Evolutionary conservation across 1,140 invertebrate species (phyloP), one percentile per base, ranked within the genome.

Genomic region (Drosophila virilis): DNA sequence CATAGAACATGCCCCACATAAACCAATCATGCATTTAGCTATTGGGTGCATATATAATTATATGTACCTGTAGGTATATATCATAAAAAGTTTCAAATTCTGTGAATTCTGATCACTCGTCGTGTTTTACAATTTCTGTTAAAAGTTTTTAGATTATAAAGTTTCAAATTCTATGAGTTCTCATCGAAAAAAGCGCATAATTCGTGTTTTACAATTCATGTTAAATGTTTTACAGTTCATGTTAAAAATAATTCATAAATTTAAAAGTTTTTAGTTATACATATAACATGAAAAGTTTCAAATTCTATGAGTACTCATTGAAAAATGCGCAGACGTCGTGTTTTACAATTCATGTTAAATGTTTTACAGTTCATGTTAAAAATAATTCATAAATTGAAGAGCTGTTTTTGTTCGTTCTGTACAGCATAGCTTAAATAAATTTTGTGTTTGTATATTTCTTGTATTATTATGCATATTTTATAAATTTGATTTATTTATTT

Each of bases 311-410:
- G 6, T 45, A 22, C 17, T n/a, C n/a, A 40, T 43, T 10, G 8
- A 6, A 66, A 1, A 71, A 77, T 74, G 59, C 59, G 80, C 64
- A 85, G 78, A 74, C 80, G 80, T 80, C 51, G 65, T 42, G 58
- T 62, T 46, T 57, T 33, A 43, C 12, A 35, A 37, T 40, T 58
- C 33, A 54, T 42, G 40, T 45, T 57, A 54, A 54, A 54, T 50
- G 8, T 13, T 33, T 13, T 51, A 37, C n/a, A 35, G 32, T 40
- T 42, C 54, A 57, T 57, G 17, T 57, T 55, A 22, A 40, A 40
- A 32, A 4, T 37, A 37, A 54, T 35, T 54, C 10, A 10, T 6
- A 51, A 15, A 4, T 2, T 37, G 15, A 15, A 33, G 45, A 58
- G 13, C 2, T 64, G 22, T 37, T 46, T 32, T 52, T 35, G 50